These are phyloP conservation scores for Gobionotothen gibberifrons DNA, from an alignment of 2,797 vertebrate genomes.

Conservation along the genomic window DNA sequence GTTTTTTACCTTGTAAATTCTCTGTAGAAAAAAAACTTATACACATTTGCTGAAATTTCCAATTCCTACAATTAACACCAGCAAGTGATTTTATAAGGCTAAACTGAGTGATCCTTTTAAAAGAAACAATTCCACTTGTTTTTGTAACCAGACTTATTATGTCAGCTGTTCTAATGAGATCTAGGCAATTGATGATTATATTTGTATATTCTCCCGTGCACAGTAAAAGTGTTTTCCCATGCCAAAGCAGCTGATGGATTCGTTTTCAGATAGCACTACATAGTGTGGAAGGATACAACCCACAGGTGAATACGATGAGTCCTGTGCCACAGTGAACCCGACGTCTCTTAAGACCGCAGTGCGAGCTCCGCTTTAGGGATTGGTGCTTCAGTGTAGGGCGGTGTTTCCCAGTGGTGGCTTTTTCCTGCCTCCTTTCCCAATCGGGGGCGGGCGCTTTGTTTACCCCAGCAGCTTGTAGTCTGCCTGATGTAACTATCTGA, in stretches of 20 bases:
- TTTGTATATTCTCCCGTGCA: slow-evolving; percentile 71
- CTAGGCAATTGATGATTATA: slow-evolving; percentile 67
- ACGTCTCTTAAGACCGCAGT: slow-evolving; percentile 42
- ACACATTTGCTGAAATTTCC: slow-evolving; percentile 86
- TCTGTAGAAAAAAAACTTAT: slow-evolving; percentile 87
- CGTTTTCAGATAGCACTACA: slow-evolving; percentile 65
- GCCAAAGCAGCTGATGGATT: slow-evolving; percentile 79
- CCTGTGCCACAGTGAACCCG: slow-evolving; percentile 65
- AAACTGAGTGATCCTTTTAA: slow-evolving; percentile 77
- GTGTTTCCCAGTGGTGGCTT: slow-evolving; percentile 60
- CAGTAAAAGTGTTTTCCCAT: slow-evolving; percentile 63
- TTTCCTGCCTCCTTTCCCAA: slow-evolving; percentile 55
- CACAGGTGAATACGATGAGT: slow-evolving; percentile 53
- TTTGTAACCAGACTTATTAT: slow-evolving; percentile 71
- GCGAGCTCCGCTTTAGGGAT: slow-evolving; percentile 61
- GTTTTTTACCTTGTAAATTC: slow-evolving; percentile 99
- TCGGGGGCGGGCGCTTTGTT: slow-evolving; percentile 8
- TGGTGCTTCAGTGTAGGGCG: slow-evolving; percentile 61
- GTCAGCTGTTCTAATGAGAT: slow-evolving; percentile 70
- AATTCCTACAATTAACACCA: slow-evolving; percentile 97
- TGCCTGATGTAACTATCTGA: slow-evolving; percentile 23
- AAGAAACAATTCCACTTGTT: slow-evolving; percentile 59
- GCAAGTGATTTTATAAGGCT: slow-evolving; percentile 94
- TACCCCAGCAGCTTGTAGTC: slow-evolving; percentile 57
- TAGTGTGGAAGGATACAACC: slow-evolving; percentile 52